A percentile compares a stretch with the other conserved stretches of the same genome.
These are phyloP conservation scores for Sphaeramia orbicularis DNA, from an alignment of 2,797 vertebrate species.

Conservation along the genomic window DNA sequence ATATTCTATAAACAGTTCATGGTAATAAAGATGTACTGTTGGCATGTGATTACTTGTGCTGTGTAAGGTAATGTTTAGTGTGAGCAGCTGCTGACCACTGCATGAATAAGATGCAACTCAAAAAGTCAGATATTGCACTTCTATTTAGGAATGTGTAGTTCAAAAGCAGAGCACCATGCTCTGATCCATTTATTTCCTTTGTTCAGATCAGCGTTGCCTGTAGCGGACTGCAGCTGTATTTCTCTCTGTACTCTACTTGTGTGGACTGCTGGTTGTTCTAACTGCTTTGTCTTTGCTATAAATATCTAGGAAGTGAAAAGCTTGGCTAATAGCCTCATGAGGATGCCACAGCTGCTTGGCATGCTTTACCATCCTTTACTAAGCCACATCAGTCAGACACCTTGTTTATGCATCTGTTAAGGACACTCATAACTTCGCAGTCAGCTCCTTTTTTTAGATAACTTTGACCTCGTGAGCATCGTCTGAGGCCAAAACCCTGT, in stretches of 20 bases:
- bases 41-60: too few relatives aligned
- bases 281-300: constrained; percentile 67
- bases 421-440: constrained; percentile 59
- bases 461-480: constrained; percentile 15
- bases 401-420: constrained; percentile 80
- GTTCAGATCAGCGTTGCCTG: constrained; percentile 25
- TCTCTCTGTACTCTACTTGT: constrained; percentile 17
- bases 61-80: neutral
- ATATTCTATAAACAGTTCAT: constrained; percentile 4
- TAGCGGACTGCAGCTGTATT: constrained; percentile 14
- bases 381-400: constrained; percentile 77
- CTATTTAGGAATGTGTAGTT: neutral
- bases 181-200: constrained; percentile 17
- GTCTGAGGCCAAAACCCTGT: constrained; percentile 32
- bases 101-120: neutral
- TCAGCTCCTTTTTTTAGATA: constrained; percentile 62
- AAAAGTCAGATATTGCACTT: neutral
- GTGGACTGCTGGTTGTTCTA: constrained; percentile 47
- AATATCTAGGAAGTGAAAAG: constrained; percentile 79
- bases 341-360: constrained; percentile 68
- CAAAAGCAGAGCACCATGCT: constrained; percentile 10
- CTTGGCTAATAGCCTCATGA: constrained; percentile 73
- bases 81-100: neutral
- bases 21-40: too few relatives aligned
- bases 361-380: constrained; percentile 63